phyloP scores from a whole-genome alignment of 2,113 vertebrate species.

The Chloropsis hardwickii region DNA sequence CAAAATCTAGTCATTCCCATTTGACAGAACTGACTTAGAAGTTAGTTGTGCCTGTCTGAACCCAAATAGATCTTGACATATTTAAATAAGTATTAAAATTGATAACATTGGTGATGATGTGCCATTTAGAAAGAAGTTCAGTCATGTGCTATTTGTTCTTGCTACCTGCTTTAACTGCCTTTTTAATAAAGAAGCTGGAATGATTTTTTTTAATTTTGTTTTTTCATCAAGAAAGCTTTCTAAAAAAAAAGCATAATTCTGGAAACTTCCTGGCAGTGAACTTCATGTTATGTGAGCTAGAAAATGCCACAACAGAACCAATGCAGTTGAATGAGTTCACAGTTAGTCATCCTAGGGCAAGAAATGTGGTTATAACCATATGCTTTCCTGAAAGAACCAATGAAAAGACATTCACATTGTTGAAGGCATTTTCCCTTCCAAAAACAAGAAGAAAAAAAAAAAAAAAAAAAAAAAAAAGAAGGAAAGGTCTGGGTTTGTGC shows the following conservation, averaged over 20 bases:
- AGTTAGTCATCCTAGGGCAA: constrained; percentile 68
- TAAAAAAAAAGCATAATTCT: constrained; percentile 28
- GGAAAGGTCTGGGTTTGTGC: constrained; percentile 26
- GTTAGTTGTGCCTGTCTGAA: constrained; percentile 82
- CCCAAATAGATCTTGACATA: constrained; percentile 77
- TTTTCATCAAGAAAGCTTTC: not conserved
- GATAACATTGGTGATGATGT: constrained; percentile 69
- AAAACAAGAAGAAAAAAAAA: not conserved
- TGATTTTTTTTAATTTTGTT: constrained; percentile 16
- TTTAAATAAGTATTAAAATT: constrained; percentile 76
- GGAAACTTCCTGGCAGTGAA: constrained; percentile 55
- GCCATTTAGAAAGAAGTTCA: constrained; percentile 58
- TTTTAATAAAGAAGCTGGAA: not conserved
- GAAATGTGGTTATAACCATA: constrained; percentile 63
- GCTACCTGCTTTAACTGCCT: constrained; percentile 28
- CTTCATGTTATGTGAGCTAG: constrained; percentile 38
- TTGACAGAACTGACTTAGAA: constrained; percentile 58
- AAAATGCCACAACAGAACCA: constrained; percentile 60
- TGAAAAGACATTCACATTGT: constrained; percentile 58
- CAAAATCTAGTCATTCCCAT: constrained; percentile 70
- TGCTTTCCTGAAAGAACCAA: constrained; percentile 58
- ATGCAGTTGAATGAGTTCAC: constrained; percentile 54
- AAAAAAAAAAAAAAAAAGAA: not conserved
- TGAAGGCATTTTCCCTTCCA: constrained; percentile 52
- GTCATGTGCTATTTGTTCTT: constrained; percentile 56